Base-by-base conservation (phyloP, 2,113 vertebrate genomes). In the Hippocampus zosterae region DNA sequence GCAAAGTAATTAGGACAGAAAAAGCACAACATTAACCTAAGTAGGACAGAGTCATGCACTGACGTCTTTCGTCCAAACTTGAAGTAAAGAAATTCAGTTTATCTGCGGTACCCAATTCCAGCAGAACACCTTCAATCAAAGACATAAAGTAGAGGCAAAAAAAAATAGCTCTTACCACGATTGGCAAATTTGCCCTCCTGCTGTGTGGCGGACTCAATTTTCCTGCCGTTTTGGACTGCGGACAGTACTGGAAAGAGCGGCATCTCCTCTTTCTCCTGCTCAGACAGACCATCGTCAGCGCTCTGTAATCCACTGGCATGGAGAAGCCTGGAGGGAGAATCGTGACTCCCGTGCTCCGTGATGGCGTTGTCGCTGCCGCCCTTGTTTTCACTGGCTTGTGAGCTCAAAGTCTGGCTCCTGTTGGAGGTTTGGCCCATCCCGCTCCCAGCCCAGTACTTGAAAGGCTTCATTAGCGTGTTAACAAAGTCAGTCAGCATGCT, bases 381-480 rank as follows among this genome's bases (percentile, higher is more conserved):
- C 73, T 91, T 91, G 79, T 65, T 68, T 9, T 42, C 81, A 37
- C 56, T 75, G 16, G 68, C n/a, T 71, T 85, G 90, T 7, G 56
- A 57, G 25, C 25, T 70, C 72, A 69, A n/a, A 37, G 65, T 84
- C 16, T 72, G 72, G 60, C 72, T 91, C 52, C 71, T 82, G 69
- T 61, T 77, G 62, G 73, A 63, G 10, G 61, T 53, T 33, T 71
- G 83, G 11, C 9, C 48, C 11, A 69, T 69, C 16, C 73, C 70
- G 2, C 57, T 75, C 4, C 80, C 76, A 1, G 82, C 81, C 90
- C 81, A 90, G 75, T 88, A 88, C 48, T 77, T 89, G 56, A 89
- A 91, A 3, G 92, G 91, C 63, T 44, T 92, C 87, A 93, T 88
- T 29, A 93, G 83, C 65, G 88, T 86, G 65, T 90, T 82, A 4